A percentile compares a stretch with the other conserved stretches of the same genome.
These are phyloP conservation scores for Siniperca obscura DNA, from an alignment of 2,797 vertebrate species.

Conservation along the genomic window DNA sequence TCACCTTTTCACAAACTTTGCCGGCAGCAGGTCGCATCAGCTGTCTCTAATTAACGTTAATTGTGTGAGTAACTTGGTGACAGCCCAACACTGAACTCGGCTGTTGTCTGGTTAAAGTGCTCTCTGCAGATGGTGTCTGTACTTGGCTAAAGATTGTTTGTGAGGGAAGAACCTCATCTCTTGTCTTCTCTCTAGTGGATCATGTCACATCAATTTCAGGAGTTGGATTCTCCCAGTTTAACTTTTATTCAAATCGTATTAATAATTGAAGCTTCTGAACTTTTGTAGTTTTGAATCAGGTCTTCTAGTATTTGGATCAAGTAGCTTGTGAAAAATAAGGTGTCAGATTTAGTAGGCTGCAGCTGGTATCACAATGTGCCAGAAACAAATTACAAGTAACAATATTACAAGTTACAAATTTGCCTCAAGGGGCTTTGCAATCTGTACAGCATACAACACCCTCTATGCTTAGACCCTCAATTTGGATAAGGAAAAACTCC, in stretches of 20 bases:
- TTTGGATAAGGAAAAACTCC: not conserved
- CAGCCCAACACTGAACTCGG: constrained; percentile 4
- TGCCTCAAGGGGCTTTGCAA: not conserved
- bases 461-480: not conserved
- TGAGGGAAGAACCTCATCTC: not conserved
- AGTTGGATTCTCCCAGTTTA: not conserved
- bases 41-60: constrained; percentile 8
- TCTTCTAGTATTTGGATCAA: not conserved
- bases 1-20: not conserved
- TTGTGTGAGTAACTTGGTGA: not conserved
- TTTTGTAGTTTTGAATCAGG: not conserved
- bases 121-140: not conserved
- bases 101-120: not conserved
- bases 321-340: not conserved
- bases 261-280: not conserved
- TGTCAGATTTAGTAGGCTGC: not conserved
- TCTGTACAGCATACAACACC: not conserved
- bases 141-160: not conserved
- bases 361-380: not conserved
- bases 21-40: constrained; percentile 11
- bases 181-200: not conserved
- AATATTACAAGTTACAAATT: not conserved
- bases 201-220: not conserved
- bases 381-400: not conserved
- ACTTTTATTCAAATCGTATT: not conserved